Conservation (phyloP, 2,888 invertebrate genomes). For the Pyrgus malvae region DNA sequence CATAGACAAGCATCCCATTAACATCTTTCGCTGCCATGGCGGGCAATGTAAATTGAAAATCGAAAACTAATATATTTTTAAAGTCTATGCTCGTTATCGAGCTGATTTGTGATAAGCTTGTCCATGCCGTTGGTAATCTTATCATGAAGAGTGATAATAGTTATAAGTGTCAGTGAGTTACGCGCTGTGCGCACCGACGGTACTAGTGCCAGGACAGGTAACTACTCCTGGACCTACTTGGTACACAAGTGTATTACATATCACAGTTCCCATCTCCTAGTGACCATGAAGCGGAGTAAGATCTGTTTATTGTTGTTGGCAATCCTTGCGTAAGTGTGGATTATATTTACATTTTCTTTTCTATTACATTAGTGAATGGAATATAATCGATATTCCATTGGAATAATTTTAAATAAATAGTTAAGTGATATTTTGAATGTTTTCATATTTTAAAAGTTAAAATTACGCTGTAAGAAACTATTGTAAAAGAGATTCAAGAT, state of each 20-base stretch:
- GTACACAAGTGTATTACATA: slow-evolving; percentile 39
- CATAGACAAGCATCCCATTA: slow-evolving; percentile 16
- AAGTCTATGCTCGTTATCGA: slow-evolving; percentile 65
- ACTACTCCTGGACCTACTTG: slow-evolving; percentile 56
- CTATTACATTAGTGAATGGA: too few species aligned
- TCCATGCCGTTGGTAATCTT: slow-evolving; percentile 74
- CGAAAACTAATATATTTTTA: slow-evolving; percentile 48
- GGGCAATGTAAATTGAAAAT: slow-evolving; percentile 10
- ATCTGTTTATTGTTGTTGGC: slow-evolving; percentile 55
- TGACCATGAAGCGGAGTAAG: slow-evolving; percentile 61
- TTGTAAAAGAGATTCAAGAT: too few species aligned
- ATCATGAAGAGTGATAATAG: slow-evolving; percentile 76
- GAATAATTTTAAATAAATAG: too few species aligned
- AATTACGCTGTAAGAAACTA: too few species aligned
- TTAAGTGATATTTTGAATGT: too few species aligned
- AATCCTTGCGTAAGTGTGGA: slow-evolving; percentile 66
- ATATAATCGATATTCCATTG: neutral
- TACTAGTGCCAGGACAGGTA: slow-evolving; percentile 62
- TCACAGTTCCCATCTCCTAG: slow-evolving; percentile 48
- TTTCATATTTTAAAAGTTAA: too few species aligned
- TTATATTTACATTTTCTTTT: slow-evolving; percentile 2
- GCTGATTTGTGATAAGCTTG: slow-evolving; percentile 75
- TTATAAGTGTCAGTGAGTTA: slow-evolving; percentile 80
- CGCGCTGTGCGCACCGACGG: slow-evolving; percentile 64
- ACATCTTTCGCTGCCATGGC: neutral